Conservation (phyloP, 2,888 invertebrate genomes). For the Pyrochroa serraticornis region DNA sequence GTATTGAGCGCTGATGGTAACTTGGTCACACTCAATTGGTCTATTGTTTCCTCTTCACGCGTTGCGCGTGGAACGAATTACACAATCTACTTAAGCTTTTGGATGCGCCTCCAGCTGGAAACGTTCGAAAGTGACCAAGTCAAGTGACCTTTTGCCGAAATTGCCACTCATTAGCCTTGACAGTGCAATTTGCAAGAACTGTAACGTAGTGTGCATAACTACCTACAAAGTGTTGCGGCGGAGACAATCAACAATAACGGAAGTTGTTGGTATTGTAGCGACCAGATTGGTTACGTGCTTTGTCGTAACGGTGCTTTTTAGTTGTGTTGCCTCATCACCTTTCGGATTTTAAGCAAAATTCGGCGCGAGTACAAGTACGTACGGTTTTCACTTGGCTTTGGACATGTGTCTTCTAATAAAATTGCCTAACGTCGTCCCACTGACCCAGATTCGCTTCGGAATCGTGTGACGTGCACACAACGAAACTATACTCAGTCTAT, state of each 20-base stretch:
- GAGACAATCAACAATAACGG: constrained; percentile 9
- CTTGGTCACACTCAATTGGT: not conserved
- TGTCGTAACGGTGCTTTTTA: constrained; percentile 11
- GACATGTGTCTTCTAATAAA: constrained; percentile 20
- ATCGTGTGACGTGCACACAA: constrained; percentile 7
- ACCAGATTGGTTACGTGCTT: constrained; percentile 14
- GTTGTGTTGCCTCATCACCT: not conserved
- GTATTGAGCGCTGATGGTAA: too few species aligned
- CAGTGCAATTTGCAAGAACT: not conserved
- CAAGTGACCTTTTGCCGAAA: too few species aligned
- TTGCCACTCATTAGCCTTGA: too few species aligned
- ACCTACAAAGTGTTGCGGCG: not conserved
- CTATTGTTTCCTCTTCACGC: constrained; percentile 1
- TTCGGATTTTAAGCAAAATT: constrained; percentile 3
- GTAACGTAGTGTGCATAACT: not conserved
- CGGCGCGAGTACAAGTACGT: not conserved
- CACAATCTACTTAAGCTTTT: not conserved
- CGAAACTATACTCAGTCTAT: too few species aligned
- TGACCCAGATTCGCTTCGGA: constrained; percentile 23
- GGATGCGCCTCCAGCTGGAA: too few species aligned
- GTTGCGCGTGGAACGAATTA: not conserved
- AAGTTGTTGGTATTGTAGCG: constrained; percentile 7
- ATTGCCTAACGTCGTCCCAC: constrained; percentile 28
- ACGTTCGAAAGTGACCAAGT: too few species aligned
- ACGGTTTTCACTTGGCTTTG: constrained; percentile 6